Evolutionary conservation across 2,888 invertebrate genomes (phyloP).

Genomic region (Rotaria sp.): DNA sequence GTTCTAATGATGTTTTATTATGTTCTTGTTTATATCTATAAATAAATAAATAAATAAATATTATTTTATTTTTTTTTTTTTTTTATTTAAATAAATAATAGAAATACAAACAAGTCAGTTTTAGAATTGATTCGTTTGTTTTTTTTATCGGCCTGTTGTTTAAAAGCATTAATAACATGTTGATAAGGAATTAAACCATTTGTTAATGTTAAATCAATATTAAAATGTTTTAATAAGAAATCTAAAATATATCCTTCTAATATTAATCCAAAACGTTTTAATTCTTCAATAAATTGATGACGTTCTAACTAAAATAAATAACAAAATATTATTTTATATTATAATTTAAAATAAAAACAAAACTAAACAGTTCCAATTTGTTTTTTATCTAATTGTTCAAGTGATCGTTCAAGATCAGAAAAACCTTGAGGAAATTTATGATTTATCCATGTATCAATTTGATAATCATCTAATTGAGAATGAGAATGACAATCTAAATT

Average conservation of each 20-base stretch:
- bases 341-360: too few relatives aligned
- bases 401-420: not conserved
- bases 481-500: not conserved
- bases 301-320: not conserved
- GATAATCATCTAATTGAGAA: not conserved
- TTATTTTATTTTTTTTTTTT: too few relatives aligned
- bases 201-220: not conserved
- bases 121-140: not conserved
- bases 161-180: not conserved
- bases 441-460: not conserved
- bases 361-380: not conserved
- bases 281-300: constrained; percentile 11
- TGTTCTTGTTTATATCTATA: not conserved
- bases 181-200: not conserved
- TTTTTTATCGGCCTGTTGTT: not conserved
- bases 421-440: constrained; percentile 1
- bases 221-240: not conserved
- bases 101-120: not conserved
- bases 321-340: too few relatives aligned
- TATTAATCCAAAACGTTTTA: constrained; percentile 5
- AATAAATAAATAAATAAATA: too few relatives aligned
- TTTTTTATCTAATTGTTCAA: not conserved
- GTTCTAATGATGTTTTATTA: not conserved
- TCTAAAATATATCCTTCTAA: not conserved
- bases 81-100: not conserved